Conservation (phyloP, 2,888 invertebrate species). For the Cantharis flavilabris region DNA sequence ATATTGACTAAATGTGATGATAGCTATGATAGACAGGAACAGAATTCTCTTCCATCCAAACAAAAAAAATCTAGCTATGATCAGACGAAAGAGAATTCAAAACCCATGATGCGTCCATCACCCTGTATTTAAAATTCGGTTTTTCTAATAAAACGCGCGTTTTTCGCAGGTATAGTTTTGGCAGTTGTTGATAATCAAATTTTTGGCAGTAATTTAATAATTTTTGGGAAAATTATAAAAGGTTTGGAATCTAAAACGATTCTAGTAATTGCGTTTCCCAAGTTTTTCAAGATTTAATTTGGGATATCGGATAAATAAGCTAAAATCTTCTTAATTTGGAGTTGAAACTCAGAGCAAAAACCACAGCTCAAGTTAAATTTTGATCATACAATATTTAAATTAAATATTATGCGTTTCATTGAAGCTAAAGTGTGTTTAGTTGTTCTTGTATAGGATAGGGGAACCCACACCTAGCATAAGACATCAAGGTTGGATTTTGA, state of each 20-base stretch:
- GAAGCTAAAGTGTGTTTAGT: too few relatives aligned
- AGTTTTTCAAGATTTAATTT: too few relatives aligned
- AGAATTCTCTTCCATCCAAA: background rate
- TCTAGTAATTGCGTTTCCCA: background rate
- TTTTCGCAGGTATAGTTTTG: background rate
- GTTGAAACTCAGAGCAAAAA: too few relatives aligned
- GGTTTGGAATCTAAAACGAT: background rate
- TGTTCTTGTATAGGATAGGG: too few relatives aligned
- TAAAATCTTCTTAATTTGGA: background rate
- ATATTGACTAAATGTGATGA: background rate
- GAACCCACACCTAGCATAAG: too few relatives aligned
- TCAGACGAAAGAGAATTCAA: background rate
- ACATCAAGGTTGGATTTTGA: too few relatives aligned
- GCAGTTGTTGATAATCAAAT: background rate
- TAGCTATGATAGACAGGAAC: background rate
- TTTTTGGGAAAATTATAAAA: background rate
- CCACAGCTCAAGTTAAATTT: too few relatives aligned
- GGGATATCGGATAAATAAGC: too few relatives aligned
- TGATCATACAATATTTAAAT: too few relatives aligned
- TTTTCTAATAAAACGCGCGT: background rate
- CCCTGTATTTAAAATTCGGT: background rate
- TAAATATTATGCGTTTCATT: too few relatives aligned
- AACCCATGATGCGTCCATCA: background rate
- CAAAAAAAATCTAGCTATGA: too few relatives aligned
- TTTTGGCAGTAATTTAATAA: background rate